Evolutionary conservation across 2,113 vertebrate species (phyloP), one percentile per base, ranked within the genome.

Genomic region (Oreotrochilus melanogaster): DNA sequence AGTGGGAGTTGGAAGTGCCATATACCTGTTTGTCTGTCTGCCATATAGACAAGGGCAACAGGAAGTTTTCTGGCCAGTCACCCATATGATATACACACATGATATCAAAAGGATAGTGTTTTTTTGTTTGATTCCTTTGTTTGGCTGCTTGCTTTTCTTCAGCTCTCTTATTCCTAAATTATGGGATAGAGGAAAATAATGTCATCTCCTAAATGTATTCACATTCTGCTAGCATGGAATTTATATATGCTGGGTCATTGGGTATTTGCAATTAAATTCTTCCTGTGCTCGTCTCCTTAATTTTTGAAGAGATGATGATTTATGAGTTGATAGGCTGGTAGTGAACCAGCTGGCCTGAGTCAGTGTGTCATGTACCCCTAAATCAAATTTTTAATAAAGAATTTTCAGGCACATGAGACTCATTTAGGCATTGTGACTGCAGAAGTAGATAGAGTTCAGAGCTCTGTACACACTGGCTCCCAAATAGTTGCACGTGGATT

Each of bases 21-120:
- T 22, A 16, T 33, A 33, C 12, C 17, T 56, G 10, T 78, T 57
- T 87, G 27, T 31, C 57, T 43, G 33, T 23, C 18, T 28, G 25
- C 28, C 73, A 13, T 22, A 39, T 5, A 64, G 33, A 27, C 53
- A 10, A 56, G n/a, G 39, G 23, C 8, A 89, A 58, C 6, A n/a
- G 14, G 21, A 65, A 73, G 9, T 21, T 64, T 84, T 67, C 78
- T 85, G 43, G 18, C 15, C 62, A 54, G 4, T 60, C 48, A 51
- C 17, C 18, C 1, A 0, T 54, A 4, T 50, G n/a, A 57, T 27
- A 27, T 0, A n/a, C 9, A 14, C 10, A 15, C 14, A 2, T 13
- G 14, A 5, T 14, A 64, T 82, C 27, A 33, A 25, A 65, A 48
- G 27, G 13, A 9, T 62, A 9, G 21, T 1, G 4, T 6, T 75